These are phyloP conservation scores for Nothobranchius kuhntae DNA, from an alignment of 2,113 vertebrate species.

Conservation along the genomic window DNA sequence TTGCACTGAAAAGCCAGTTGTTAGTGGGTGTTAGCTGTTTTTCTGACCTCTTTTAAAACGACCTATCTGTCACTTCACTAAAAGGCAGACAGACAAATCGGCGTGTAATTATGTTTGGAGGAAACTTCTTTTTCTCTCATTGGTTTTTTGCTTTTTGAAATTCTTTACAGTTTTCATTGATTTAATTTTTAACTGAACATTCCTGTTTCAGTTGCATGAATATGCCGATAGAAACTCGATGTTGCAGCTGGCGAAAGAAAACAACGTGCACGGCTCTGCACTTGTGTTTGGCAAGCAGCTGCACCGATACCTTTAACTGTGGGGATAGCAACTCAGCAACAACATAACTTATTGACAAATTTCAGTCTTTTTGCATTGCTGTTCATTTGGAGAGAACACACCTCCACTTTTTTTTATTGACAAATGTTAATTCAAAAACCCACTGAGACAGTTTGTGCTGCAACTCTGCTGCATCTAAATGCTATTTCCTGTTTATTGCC, in stretches of 20 bases:
- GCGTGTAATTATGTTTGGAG: not conserved
- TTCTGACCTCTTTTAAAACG: not conserved
- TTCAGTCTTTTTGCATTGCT: too few species aligned
- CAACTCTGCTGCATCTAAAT: not conserved
- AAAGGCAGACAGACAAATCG: not conserved
- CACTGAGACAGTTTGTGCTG: not conserved
- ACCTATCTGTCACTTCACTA: not conserved
- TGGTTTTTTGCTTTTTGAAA: not conserved
- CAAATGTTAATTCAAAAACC: not conserved
- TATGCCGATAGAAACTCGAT: conserved; percentile 13
- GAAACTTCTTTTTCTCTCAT: not conserved
- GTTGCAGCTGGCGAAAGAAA: conserved; percentile 39
- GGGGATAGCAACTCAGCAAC: conserved; percentile 7
- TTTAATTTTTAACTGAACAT: conserved; percentile 14
- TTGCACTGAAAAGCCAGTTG: not conserved
- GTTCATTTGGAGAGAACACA: conserved; percentile 1
- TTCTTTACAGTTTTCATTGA: too few species aligned
- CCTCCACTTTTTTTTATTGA: not conserved
- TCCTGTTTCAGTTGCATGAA: conserved; percentile 23
- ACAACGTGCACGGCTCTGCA: conserved; percentile 29
- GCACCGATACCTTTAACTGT: conserved; percentile 17
- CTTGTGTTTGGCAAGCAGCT: conserved; percentile 25
- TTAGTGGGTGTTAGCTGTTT: not conserved
- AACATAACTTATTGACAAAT: not conserved
- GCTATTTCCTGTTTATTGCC: conserved; percentile 6